Evolutionary conservation across 2,888 invertebrate genomes (phyloP), one percentile per base, ranked within the genome.

Genomic region (Caenorhabditis sinica): DNA sequence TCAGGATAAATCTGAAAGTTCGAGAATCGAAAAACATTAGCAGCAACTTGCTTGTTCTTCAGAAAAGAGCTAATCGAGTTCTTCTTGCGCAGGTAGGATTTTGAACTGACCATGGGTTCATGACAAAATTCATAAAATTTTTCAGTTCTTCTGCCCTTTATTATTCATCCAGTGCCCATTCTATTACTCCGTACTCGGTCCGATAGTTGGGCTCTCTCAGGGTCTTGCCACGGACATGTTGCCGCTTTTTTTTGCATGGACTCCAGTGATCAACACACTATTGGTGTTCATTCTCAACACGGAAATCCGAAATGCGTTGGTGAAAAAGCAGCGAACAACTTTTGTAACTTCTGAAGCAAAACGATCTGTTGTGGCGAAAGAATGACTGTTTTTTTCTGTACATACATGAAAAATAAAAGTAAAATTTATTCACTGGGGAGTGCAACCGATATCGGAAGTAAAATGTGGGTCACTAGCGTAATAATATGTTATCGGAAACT

Each of bases 221-320:
- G 65, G 65, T 9, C 20, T 65, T 23, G 25, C 40, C 6, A 65
- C 65, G 0, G 65, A 65, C 65, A 9, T 65, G 28, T 15, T 65
- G 11, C 65, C 65, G 0, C 65, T 65, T n/a, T 23, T 65, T 2
- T 65, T 65, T 43, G 43, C 43, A 1, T 65, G 65, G 65, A 20
- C 40, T 11, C 65, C 65, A 23, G 65, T 65, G 3, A 40, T 43
- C 20, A 65, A 65, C 43, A 43, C 40, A 1, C 36, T 65, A 1
- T 6, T 56, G 33, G 33, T 68, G 20, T 72, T 72, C 36, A n/a
- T 36, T 15, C 33, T 75, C 56, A 43, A 73, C 23, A 53, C 81
- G 6, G 60, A 72, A 30, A 81, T 85, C 13, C 73, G 86, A 74
- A 76, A 58, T 28, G 51, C 51, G 1, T 15, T 51, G 51, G 23